A percentile compares a stretch with the other conserved stretches of the same genome.
Conservation (phyloP, 2,113 vertebrate species). For the Phalacrocorax carbo region DNA sequence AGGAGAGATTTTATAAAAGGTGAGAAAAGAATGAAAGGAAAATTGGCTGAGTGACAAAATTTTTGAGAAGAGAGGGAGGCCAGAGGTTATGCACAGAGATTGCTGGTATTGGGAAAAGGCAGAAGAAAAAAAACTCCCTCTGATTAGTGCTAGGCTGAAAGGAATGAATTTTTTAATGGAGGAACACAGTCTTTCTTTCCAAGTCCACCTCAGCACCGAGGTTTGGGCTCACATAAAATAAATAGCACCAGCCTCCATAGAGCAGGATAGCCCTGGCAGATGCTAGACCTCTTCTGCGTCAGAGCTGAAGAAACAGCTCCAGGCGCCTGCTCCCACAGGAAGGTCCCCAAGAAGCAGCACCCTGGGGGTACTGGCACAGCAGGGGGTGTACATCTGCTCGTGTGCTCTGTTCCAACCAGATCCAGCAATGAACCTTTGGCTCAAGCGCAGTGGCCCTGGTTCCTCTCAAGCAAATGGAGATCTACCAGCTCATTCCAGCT, state of each 20-base stretch:
- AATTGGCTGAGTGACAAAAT: not conserved
- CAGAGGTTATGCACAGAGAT: not conserved
- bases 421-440: not conserved
- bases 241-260: not conserved
- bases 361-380: not conserved
- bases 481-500: not conserved
- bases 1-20: not conserved
- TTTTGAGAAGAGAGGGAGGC: not conserved
- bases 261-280: not conserved
- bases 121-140: not conserved
- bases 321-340: rapidly evolving
- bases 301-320: not conserved
- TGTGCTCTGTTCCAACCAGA: not conserved
- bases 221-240: not conserved
- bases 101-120: not conserved
- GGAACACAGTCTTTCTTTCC: not conserved
- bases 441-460: not conserved
- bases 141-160: not conserved
- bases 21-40: not conserved
- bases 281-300: not conserved
- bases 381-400: not conserved
- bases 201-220: not conserved
- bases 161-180: not conserved
- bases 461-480: not conserved
- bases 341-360: not conserved